Evolutionary conservation across 2,113 vertebrate species (phyloP), one percentile per base, ranked within the genome.

Genomic region (Aphyosemion australe): DNA sequence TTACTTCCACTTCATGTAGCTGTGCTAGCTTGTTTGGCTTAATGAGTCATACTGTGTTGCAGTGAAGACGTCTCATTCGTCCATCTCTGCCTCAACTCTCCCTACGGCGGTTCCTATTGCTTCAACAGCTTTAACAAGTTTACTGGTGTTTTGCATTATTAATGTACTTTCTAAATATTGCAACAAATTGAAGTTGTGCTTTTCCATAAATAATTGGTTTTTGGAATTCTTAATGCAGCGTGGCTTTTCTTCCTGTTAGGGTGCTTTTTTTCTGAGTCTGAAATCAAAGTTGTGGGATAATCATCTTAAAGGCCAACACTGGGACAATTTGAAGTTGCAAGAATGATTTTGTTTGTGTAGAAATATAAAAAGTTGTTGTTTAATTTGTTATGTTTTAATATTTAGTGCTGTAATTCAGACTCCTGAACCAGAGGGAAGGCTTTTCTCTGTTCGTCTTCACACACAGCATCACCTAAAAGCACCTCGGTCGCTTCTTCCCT

Each of bases 321-420:
- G 1, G 54, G n/a, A n/a, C n/a, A n/a, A n/a, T n/a, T n/a, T n/a
- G n/a, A n/a, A 61, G 21, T 19, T 57, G 46, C 18, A 58, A 2
- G 53, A 46, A 32, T 60, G 39, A 52, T 45, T 4, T 2, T 52
- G 13, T 0, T 34, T 51, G 12, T 65, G 19, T 48, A 14, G 19
- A 48, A 47, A 52, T 9, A 13, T 13, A 0, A 2, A 9, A n/a
- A n/a, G 42, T 65, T 16, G 39, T 37, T 31, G 32, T 32, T 63
- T 41, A n/a, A n/a, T n/a, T n/a, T 42, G 43, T 59, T 41, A 20
- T 64, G 7, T 32, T 32, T 32, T 3, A 32, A 7, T 32, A 7
- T 79, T 31, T 41, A 54, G 51, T 72, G 55, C 58, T 60, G 61
- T 84, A 78, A 81, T 74, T 75, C 53, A 59, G 59, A 69, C 45